phyloP scores from a whole-genome alignment of 2,113 vertebrate genomes.

The Calyptomena viridis region DNA sequence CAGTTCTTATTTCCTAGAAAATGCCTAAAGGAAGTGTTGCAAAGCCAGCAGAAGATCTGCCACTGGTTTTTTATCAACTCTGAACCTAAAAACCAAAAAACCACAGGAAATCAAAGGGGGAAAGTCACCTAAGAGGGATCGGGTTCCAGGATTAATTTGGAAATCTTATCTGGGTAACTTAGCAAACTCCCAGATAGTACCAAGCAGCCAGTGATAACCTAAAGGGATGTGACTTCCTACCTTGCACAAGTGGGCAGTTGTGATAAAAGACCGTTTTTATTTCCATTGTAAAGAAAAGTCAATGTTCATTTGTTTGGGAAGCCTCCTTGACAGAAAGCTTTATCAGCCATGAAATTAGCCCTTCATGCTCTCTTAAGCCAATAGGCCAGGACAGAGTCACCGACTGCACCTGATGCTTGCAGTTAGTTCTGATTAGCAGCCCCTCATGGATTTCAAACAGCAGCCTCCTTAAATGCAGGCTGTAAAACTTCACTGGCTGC shows the following conservation, averaged over 20 bases:
- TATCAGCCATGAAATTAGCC: constrained; percentile 78
- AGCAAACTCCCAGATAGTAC: background rate
- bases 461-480: background rate
- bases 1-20: background rate
- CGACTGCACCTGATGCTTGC: background rate
- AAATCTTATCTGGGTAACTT: background rate
- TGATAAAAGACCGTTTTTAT: constrained; percentile 28
- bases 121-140: background rate
- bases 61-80: background rate
- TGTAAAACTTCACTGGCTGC: constrained; percentile 34
- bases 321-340: constrained; percentile 63
- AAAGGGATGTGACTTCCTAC: background rate
- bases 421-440: constrained; percentile 45
- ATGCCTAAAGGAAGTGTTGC: background rate
- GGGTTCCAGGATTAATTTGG: background rate
- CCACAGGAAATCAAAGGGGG: background rate
- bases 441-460: background rate
- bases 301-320: constrained; percentile 71
- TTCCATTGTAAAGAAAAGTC: constrained; percentile 57
- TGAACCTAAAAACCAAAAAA: background rate
- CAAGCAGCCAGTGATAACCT: background rate
- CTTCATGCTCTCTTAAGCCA: constrained; percentile 65
- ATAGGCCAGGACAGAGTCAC: constrained; percentile 5
- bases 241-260: background rate
- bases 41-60: background rate